Evolutionary conservation across 2,113 vertebrate genomes (phyloP).

Genomic region (Todiramphus saurophagus): DNA sequence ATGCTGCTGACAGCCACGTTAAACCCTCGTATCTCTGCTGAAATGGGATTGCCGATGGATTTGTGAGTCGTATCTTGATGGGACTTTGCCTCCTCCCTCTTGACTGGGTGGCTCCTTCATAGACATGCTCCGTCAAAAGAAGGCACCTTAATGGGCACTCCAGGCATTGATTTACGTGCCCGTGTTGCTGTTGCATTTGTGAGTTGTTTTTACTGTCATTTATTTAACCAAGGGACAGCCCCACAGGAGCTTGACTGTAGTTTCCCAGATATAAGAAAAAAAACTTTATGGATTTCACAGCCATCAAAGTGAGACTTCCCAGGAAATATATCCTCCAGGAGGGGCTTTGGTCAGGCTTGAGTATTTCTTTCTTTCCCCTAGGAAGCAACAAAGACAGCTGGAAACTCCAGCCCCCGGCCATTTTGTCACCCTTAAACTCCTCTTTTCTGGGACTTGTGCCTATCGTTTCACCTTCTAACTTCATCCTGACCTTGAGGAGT

Average conservation of each 20-base stretch:
- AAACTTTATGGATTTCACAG: slow-evolving; percentile 36
- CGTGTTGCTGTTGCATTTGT: not conserved
- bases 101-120: not conserved
- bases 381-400: not conserved
- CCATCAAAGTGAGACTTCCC: not conserved
- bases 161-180: not conserved
- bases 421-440: not conserved
- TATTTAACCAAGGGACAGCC: not conserved
- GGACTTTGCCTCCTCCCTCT: not conserved
- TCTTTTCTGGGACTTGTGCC: not conserved
- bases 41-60: not conserved
- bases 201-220: not conserved
- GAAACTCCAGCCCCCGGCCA: not conserved
- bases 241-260: not conserved
- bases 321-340: slow-evolving; percentile 20
- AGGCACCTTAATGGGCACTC: not conserved
- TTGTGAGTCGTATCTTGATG: not conserved
- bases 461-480: not conserved
- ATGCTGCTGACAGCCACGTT: not conserved
- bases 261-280: not conserved
- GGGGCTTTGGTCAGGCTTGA: not conserved
- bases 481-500: not conserved
- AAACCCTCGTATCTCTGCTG: not conserved
- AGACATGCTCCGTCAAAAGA: not conserved
- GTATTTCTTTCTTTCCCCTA: not conserved